Conservation (phyloP, 2,888 invertebrate genomes). For the Caenorhabditis virilis region DNA sequence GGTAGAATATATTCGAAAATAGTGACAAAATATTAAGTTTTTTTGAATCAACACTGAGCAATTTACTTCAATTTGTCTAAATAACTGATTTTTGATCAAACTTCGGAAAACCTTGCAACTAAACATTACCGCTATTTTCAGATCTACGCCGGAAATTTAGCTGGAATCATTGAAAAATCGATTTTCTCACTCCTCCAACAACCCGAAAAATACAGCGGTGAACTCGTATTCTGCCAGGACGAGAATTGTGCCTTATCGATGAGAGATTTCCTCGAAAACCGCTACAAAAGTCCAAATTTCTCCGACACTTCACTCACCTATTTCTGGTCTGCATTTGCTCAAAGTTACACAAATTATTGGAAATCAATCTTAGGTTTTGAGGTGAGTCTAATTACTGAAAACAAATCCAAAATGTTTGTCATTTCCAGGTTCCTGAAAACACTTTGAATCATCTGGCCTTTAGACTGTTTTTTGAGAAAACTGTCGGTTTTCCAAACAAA, state of each 20-base stretch:
- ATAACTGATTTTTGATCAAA: no score
- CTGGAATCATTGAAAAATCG: constrained; percentile 48
- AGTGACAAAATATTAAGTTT: no score
- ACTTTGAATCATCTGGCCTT: constrained; percentile 43
- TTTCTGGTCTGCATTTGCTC: constrained; percentile 24
- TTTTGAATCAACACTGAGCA: no score
- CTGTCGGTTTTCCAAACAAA: constrained; percentile 61
- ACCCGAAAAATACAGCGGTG: constrained; percentile 44
- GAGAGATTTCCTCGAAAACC: constrained; percentile 44
- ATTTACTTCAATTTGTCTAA: no score
- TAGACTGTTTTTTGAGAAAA: constrained; percentile 59
- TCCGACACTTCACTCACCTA: constrained; percentile 4
- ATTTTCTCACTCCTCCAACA: constrained; percentile 43
- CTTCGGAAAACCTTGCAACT: no score
- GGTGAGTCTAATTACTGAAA: no score
- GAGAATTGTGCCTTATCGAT: constrained; percentile 50
- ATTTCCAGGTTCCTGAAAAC: no score
- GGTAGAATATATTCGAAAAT: no score
- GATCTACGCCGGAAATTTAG: constrained; percentile 63
- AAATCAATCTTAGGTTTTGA: constrained; percentile 21
- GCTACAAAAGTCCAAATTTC: constrained; percentile 17
- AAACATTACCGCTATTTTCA: constrained; percentile 20
- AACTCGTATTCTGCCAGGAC: constrained; percentile 63
- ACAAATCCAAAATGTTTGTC: no score
- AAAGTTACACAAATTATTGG: constrained; percentile 26